Evolutionary conservation across 2,888 invertebrate genomes (phyloP).

Genomic region (Eilema caniola): DNA sequence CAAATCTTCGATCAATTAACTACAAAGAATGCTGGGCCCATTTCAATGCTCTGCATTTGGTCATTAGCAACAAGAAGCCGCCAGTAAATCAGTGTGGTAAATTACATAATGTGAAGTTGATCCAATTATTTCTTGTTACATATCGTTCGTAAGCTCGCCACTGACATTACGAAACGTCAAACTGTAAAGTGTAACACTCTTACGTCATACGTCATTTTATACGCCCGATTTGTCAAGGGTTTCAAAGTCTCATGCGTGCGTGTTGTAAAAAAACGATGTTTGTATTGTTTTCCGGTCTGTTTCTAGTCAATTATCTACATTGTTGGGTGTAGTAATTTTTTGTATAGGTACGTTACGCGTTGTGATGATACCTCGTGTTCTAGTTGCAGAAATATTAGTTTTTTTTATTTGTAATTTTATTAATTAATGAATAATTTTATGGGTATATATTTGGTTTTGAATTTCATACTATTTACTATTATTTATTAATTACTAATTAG

Average conservation of each 20-base stretch:
- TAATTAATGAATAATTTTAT: no score
- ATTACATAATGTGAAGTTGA: slow-evolving; percentile 43
- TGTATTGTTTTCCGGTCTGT: slow-evolving; percentile 43
- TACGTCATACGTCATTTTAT: slow-evolving; percentile 41
- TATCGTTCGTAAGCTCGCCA: slow-evolving; percentile 30
- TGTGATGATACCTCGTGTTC: slow-evolving; percentile 20
- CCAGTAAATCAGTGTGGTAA: slow-evolving; percentile 43
- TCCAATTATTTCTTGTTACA: slow-evolving; percentile 46
- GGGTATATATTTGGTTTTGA: no score
- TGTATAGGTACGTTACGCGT: slow-evolving; percentile 17
- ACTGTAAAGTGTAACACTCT: slow-evolving; percentile 46
- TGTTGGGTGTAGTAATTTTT: slow-evolving; percentile 29
- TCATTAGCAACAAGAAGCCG: slow-evolving; percentile 29
- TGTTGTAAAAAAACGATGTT: slow-evolving; percentile 33
- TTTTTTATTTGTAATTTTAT: background rate
- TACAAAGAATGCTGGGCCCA: slow-evolving; percentile 19
- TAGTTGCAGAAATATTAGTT: slow-evolving; percentile 23
- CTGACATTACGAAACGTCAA: slow-evolving; percentile 45
- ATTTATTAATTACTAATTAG: background rate
- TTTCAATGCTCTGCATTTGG: slow-evolving; percentile 30
- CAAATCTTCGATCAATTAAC: slow-evolving; percentile 27
- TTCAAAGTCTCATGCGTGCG: slow-evolving; percentile 52
- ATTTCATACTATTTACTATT: no score
- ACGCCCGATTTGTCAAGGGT: slow-evolving; percentile 60
- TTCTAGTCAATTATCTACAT: background rate